Conservation (phyloP, 2,888 invertebrate species). For the Malthinus flaveolus region DNA sequence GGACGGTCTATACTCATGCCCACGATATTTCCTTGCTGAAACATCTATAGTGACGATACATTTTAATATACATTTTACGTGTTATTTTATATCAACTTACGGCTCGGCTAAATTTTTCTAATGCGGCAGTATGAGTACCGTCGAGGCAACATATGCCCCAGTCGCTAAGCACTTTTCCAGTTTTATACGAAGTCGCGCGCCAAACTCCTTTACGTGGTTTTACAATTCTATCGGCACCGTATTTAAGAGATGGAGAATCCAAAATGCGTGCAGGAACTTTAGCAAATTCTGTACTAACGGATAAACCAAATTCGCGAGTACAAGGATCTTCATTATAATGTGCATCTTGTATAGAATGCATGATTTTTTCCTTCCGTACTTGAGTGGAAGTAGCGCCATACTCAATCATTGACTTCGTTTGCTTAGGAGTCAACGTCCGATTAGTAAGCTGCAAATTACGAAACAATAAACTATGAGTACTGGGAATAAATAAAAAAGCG, state of each 20-base stretch:
- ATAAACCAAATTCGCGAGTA: slow-evolving; percentile 81
- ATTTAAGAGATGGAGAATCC: slow-evolving; percentile 72
- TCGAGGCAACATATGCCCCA: slow-evolving; percentile 59
- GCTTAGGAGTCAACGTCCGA: slow-evolving; percentile 78
- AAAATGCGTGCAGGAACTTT: slow-evolving; percentile 79
- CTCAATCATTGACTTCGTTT: slow-evolving; percentile 85
- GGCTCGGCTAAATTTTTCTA: slow-evolving; percentile 38
- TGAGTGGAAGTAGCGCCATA: slow-evolving; percentile 82
- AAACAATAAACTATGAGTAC: background rate
- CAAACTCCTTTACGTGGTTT: slow-evolving; percentile 53
- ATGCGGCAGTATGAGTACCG: slow-evolving; percentile 31
- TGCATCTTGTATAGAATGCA: slow-evolving; percentile 58
- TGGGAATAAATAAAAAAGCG: background rate
- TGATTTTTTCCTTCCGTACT: slow-evolving; percentile 78
- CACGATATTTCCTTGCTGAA: slow-evolving; percentile 24
- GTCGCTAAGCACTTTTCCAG: slow-evolving; percentile 42
- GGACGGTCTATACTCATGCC: slow-evolving; percentile 35
- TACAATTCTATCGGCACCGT: slow-evolving; percentile 54
- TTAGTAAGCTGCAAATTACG: slow-evolving; percentile 55
- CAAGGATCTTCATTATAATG: slow-evolving; percentile 55
- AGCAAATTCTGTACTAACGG: slow-evolving; percentile 74
- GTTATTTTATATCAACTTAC: slow-evolving; percentile 42
- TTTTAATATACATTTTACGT: background rate
- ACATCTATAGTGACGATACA: slow-evolving; percentile 12
- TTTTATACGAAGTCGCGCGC: slow-evolving; percentile 52